Conservation (phyloP, 1,140 invertebrate species). For the Saccostrea cuccullata region DNA sequence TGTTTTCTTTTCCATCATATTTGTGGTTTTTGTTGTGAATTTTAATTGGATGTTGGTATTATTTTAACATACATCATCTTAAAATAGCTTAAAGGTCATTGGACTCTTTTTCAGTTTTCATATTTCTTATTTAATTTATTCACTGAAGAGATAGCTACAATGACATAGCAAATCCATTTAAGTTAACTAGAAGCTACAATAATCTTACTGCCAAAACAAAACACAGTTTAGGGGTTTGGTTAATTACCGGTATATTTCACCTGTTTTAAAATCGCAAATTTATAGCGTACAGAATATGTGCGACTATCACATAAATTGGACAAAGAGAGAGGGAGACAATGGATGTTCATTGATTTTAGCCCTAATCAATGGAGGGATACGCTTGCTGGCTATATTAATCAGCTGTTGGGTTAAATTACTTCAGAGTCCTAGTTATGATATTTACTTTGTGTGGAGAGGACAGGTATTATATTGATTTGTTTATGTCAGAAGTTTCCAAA, state of each 20-base stretch:
- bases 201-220: background rate
- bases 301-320: background rate
- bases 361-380: background rate
- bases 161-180: constrained; percentile 1
- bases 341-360: background rate
- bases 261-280: background rate
- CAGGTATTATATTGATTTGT: constrained; percentile 7
- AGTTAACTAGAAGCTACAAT: background rate
- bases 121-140: background rate
- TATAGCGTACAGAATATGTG: background rate
- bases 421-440: constrained; percentile 17
- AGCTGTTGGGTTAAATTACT: background rate
- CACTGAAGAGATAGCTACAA: background rate
- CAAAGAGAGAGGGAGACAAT: constrained; percentile 6
- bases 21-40: background rate
- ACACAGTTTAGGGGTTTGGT: background rate
- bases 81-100: background rate
- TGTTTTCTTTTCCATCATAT: background rate
- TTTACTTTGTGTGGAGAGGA: constrained; percentile 13
- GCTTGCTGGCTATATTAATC: constrained; percentile 26
- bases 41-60: background rate
- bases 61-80: background rate
- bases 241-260: background rate
- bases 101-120: background rate
- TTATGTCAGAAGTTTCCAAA: constrained; percentile 19